Conservation (phyloP, 1,140 invertebrate genomes). For the Philopotamus ludificatus region DNA sequence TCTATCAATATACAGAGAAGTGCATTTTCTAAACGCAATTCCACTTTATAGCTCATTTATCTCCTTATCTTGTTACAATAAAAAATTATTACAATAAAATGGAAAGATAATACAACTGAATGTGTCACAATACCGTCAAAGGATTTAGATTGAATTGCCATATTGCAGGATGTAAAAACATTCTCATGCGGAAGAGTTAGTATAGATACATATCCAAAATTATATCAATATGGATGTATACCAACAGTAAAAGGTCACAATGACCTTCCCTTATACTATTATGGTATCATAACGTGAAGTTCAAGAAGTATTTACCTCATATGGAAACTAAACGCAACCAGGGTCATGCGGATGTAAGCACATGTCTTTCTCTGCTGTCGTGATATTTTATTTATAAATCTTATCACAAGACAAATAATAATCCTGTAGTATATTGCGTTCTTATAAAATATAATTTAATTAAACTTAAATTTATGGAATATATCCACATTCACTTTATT, state of each 20-base stretch:
- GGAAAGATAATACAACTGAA: no score
- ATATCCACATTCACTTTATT: no score
- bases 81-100: no score
- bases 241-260: not conserved
- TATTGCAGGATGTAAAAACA: no score
- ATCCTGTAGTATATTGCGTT: no score
- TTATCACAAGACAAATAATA: not conserved
- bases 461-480: no score
- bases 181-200: not conserved
- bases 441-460: no score
- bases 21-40: not conserved
- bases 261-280: conserved; percentile 22
- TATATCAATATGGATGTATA: not conserved
- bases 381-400: not conserved
- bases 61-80: not conserved
- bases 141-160: no score
- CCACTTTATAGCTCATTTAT: not conserved
- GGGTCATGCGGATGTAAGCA: not conserved
- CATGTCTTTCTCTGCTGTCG: not conserved
- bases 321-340: conserved; percentile 7
- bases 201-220: not conserved
- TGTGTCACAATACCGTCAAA: no score
- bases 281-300: conserved; percentile 19
- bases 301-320: conserved; percentile 19
- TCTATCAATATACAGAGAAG: not conserved